These are phyloP conservation scores for Polyploca ridens DNA, from an alignment of 2,888 invertebrate genomes.

Conservation along the genomic window DNA sequence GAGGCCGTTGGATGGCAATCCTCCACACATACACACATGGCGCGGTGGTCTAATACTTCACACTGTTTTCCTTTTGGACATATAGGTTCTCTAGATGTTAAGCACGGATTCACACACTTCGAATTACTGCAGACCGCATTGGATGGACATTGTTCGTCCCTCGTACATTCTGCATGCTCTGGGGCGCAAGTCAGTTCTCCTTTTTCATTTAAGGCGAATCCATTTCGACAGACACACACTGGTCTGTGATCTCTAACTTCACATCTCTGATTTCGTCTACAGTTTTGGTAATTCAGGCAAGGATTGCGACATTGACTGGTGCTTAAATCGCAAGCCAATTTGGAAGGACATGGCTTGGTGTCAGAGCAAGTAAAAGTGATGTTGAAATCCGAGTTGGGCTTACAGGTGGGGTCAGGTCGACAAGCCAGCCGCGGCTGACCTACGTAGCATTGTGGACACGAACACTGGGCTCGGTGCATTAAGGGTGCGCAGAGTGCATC, in stretches of 20 bases:
- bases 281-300: slow-evolving; percentile 88
- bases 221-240: slow-evolving; percentile 94
- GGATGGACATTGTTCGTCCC: slow-evolving; percentile 93
- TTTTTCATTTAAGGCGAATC: slow-evolving; percentile 93
- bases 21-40: slow-evolving; percentile 93
- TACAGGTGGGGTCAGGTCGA: slow-evolving; percentile 91
- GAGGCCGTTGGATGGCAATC: slow-evolving; percentile 94
- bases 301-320: slow-evolving; percentile 92
- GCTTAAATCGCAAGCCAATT: slow-evolving; percentile 88
- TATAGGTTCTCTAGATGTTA: slow-evolving; percentile 85
- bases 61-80: slow-evolving; percentile 94
- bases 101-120: slow-evolving; percentile 94
- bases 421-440: slow-evolving; percentile 93
- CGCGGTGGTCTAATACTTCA: slow-evolving; percentile 93
- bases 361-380: slow-evolving; percentile 86
- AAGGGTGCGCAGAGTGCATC: slow-evolving; percentile 95
- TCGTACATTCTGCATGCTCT: slow-evolving; percentile 91
- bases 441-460: slow-evolving; percentile 94
- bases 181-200: slow-evolving; percentile 95
- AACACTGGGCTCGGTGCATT: slow-evolving; percentile 93
- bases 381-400: slow-evolving; percentile 85
- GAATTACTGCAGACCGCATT: slow-evolving; percentile 93
- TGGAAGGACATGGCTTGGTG: slow-evolving; percentile 89
- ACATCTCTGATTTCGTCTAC: slow-evolving; percentile 93
- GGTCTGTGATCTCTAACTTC: slow-evolving; percentile 94